A percentile compares a stretch with the other conserved stretches of the same genome.
Evolutionary conservation across 2,888 invertebrate genomes (phyloP).

Genomic region (Trichogramma dendrolimi): DNA sequence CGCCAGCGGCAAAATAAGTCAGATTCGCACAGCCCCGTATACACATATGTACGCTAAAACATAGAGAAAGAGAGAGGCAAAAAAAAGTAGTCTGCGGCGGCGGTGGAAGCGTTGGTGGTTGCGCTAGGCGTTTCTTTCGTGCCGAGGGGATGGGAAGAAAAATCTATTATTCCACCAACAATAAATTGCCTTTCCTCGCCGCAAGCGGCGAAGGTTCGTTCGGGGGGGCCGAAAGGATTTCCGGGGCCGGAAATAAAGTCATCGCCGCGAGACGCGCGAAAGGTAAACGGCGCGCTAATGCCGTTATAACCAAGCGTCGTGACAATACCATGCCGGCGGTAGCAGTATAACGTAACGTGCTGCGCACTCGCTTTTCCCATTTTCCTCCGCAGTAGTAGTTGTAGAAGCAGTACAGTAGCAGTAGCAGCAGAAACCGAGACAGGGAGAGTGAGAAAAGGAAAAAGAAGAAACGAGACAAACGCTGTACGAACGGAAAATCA

Average conservation of each 20-base stretch:
- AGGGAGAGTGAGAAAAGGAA: not conserved
- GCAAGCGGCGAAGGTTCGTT: constrained; percentile 9
- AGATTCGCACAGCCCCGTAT: too few species aligned
- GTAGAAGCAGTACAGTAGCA: too few species aligned
- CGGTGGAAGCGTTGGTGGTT: too few species aligned
- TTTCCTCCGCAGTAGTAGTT: too few species aligned
- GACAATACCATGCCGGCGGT: not conserved
- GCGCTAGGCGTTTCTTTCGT: too few species aligned
- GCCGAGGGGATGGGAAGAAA: not conserved
- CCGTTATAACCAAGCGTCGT: not conserved
- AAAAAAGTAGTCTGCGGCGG: not conserved
- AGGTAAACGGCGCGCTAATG: constrained; percentile 22
- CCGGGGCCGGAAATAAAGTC: constrained; percentile 23
- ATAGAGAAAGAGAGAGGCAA: constrained; percentile 1
- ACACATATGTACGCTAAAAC: not conserved
- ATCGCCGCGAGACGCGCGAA: constrained; percentile 9
- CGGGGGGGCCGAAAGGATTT: constrained; percentile 11
- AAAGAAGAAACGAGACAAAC: constrained; percentile 9
- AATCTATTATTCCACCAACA: constrained; percentile 23
- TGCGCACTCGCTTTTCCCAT: too few species aligned
- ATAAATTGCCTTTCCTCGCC: constrained; percentile 22
- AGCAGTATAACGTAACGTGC: not conserved
- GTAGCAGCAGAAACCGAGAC: too few species aligned
- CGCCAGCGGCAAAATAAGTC: constrained; percentile 14
- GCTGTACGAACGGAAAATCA: constrained; percentile 27